Base-by-base conservation (phyloP, 2,797 vertebrate species). In the Huso huso region DNA sequence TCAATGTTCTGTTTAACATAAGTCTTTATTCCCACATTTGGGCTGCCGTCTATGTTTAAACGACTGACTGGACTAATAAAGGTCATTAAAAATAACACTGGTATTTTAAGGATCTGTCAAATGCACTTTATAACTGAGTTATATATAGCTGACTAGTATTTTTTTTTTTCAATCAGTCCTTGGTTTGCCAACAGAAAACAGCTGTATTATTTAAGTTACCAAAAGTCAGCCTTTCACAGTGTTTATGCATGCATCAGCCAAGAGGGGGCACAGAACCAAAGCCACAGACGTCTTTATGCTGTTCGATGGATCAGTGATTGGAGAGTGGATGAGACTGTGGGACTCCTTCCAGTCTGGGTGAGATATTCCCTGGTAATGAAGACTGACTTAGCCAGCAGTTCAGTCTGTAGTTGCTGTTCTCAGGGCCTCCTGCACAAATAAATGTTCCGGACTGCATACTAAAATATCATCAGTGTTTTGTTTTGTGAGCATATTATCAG, bases 201-300 rank as follows among this genome's bases (percentile, higher is more conserved):
- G 57, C 51, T 48, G 68, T 48, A 62, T 66, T 62, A 66, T 18
- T 51, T 13, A 53, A 11, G 15, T 64, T 63, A 65, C 62, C 75
- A 64, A 75, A 72, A 71, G 69, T 57, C 58, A 53, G 61, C 12
- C 51, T 69, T 50, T 50, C 61, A 61, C 57, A 70, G 61, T 67
- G 15, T 52, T 72, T 15, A 76, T 66, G 72, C 37, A 64, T 49
- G 51, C 70, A 71, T 23, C n/a, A 66, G 64, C 71, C 71, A 74
- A 70, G 72, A 77, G 72, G 78, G 71, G 75, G 68, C 66, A 61
- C 37, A 9, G 51, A 70, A 72, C 74, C 73, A 73, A 73, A 81
- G 63, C 71, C 65, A 75, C 70, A 78, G 67, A 72, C 63, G 49
- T 37, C 37, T 67, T 71, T 69, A 65, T 70, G 65, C 15, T 53